Base-by-base conservation (phyloP, 1,140 invertebrate genomes). In the Lepidurus apus region DNA sequence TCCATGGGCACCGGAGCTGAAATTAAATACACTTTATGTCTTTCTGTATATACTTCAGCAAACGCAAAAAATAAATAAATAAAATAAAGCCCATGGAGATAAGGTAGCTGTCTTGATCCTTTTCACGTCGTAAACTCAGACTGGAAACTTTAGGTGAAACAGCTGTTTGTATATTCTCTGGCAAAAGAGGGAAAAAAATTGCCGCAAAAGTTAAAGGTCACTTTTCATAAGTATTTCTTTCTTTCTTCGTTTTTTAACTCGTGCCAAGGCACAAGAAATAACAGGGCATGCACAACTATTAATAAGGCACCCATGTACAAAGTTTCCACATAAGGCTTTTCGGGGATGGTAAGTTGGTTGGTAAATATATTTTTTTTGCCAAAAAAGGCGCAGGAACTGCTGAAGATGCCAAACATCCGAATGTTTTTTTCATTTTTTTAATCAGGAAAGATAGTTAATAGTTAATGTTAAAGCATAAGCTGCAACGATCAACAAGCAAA, bases 401-500 rank as follows among this genome's bases (percentile, higher is more conserved):
- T 65, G 1, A 65, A 65, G 53, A 13, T 65, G 53, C 53, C 53
- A 65, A 65, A 17, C 34, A 34, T 65, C 53, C 17, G 53, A 65
- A 65, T 21, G 53, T 65, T 65, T 65, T 21, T 34, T 34, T 34
- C 34, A 34, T 34, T 34, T 34, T 34, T 34, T 34, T 34, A 34
- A 34, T 34, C 34, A 34, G 34, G 34, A 34, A 65, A 65, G 17
- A 21, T n/a, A n/a, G 21, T 65, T n/a, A 65, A 65, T 65, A 65
- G 21, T 13, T n/a, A 65, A 65, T 65, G 53, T 65, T 65, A 65
- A 65, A 65, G 53, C 53, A 65, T 65, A 65, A 65, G 53, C 53
- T 65, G 53, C 53, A 65, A 65, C 53, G 53, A 13, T 65, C 21
- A 65, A 65, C 53, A 65, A 65, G 53, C 53, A 65, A 65, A 65